Percentiles rank a stretch among this genome's conserved stretches.
Conservation (phyloP, 2,113 vertebrate species). For the Emydocephalus ijimae region DNA sequence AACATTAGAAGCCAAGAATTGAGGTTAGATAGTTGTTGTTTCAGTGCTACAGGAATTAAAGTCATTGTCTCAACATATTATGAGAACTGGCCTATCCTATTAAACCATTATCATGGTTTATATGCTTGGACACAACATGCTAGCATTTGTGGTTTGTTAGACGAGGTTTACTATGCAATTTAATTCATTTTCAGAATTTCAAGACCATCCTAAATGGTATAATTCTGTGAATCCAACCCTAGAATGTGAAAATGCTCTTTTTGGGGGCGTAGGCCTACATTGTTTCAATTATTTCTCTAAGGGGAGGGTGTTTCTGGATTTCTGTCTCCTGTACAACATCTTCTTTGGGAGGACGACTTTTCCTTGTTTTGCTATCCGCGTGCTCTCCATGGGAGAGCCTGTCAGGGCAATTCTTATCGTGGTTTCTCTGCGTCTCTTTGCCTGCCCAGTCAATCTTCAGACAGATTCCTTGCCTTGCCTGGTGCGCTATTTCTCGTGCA, state of each 20-base stretch:
- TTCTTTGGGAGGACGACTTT: no score
- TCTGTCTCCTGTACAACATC: neutral
- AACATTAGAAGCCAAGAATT: neutral
- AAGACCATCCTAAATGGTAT: neutral
- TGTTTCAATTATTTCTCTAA: neutral
- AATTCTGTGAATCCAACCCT: neutral
- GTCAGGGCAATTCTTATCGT: conserved; percentile 23
- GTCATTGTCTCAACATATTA: neutral
- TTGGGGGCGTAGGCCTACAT: accelerated
- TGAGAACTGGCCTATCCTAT: neutral
- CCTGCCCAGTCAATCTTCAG: conserved; percentile 59
- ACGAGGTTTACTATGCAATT: neutral
- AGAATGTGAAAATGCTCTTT: neutral
- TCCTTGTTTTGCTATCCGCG: neutral
- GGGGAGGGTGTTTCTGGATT: neutral
- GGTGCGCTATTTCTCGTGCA: conserved; percentile 62
- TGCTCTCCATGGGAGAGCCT: neutral
- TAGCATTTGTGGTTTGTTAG: neutral
- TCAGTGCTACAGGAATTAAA: neutral
- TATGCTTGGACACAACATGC: neutral
- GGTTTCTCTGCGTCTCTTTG: conserved; percentile 47
- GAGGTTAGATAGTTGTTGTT: neutral
- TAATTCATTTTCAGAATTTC: neutral
- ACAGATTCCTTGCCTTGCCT: conserved; percentile 64
- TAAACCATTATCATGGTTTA: neutral